Base-by-base conservation (phyloP, 2,888 invertebrate genomes). In the Nymphalis c-album region DNA sequence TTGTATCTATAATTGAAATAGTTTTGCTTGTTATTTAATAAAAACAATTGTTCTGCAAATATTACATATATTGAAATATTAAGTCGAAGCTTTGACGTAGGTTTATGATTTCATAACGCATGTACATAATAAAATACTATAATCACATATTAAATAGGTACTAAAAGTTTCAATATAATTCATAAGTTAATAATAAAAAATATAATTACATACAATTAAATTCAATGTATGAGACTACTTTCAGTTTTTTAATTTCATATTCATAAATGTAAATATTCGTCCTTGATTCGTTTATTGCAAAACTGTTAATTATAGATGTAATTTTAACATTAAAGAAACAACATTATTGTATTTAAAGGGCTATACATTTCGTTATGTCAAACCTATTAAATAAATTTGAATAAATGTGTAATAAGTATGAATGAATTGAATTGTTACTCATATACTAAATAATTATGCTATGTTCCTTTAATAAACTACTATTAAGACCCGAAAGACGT, bases 281-380 rank as follows among this genome's bases (percentile, higher is more conserved):
- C 65, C 65, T 66, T 66, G 65, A 55, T 10, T 51, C 47, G 53
- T 31, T 16, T 51, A 18, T 66, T 61, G 31, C 60, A 31, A 60
- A 60, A 60, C 13, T 31, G 18, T 57, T 59, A 51, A 51, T 18
- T 64, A 50, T 47, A 59, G 59, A 59, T 59, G 59, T 45, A 17
- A 51, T 64, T 59, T 51, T 46, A 20, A 59, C 59, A 59, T 26
- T 18, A 60, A 59, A 64, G 45, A 18, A 51, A 40, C 45, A 59
- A 45, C 0, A 20, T 22, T 50, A 22, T 16, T 13, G 13, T 20
- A 51, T 22, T 22, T 51, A 22, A 40, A 40, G 0, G 13, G 13
- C 13, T 40, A 40, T 13, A 13, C 13, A 40, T 40, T 40, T 13
- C 40, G 13, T 40, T 13, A 31, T 31, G 6, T 31, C 26, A 31